Evolutionary conservation across 1,140 invertebrate species (phyloP).

Genomic region (Paraescarpia echinospica): DNA sequence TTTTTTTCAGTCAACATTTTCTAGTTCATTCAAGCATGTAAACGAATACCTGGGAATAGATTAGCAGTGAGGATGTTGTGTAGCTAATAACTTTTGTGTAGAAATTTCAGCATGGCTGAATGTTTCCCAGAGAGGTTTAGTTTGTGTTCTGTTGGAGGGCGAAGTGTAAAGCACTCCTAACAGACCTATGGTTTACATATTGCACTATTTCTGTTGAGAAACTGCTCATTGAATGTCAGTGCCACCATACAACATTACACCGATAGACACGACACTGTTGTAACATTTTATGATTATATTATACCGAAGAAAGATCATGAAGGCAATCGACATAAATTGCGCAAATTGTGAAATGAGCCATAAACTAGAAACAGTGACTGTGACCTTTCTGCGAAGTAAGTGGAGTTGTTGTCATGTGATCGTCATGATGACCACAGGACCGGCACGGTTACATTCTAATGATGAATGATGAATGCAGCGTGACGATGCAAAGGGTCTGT

Average conservation of each 20-base stretch:
- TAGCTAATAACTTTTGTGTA: not conserved
- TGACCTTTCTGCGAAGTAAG: not conserved
- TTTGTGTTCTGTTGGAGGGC: not conserved
- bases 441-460: not conserved
- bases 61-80: no score
- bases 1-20: not conserved
- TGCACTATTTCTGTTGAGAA: not conserved
- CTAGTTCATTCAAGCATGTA: not conserved
- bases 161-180: not conserved
- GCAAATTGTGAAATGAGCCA: not conserved
- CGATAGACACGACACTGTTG: not conserved
- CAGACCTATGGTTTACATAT: not conserved
- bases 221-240: not conserved
- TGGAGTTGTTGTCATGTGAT: not conserved
- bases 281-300: not conserved
- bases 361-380: not conserved
- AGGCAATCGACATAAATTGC: not conserved
- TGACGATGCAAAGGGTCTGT: not conserved
- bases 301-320: not conserved
- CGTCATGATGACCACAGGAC: not conserved
- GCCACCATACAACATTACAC: not conserved
- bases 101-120: not conserved
- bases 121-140: not conserved
- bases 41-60: not conserved
- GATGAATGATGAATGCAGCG: not conserved